These are phyloP conservation scores for Enteromius viviparus DNA, from an alignment of 2,797 vertebrate species.

Conservation along the genomic window DNA sequence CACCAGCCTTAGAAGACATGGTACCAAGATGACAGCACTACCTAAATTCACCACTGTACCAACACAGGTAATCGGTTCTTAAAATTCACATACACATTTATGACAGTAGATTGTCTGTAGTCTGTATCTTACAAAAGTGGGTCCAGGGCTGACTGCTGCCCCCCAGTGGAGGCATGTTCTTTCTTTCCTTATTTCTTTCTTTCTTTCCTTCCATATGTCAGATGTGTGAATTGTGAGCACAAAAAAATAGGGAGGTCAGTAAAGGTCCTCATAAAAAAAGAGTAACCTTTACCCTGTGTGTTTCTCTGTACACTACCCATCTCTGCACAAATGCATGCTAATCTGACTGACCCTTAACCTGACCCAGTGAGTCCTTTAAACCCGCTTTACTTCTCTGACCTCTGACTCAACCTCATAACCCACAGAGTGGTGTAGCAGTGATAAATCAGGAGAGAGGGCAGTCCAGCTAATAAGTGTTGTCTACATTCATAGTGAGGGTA, in stretches of 20 bases:
- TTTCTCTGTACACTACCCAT: slow-evolving; percentile 21
- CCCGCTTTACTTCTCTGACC: slow-evolving; percentile 64
- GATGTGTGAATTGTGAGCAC: not conserved
- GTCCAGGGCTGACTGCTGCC: slow-evolving; percentile 49
- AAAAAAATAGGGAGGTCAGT: slow-evolving; percentile 30
- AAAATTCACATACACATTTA: slow-evolving; percentile 1
- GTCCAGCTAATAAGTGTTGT: slow-evolving; percentile 64
- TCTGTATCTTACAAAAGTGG: slow-evolving; percentile 20
- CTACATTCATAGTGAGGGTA: slow-evolving; percentile 52
- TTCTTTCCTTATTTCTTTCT: slow-evolving; percentile 49
- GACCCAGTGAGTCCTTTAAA: slow-evolving; percentile 47
- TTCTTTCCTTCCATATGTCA: not conserved
- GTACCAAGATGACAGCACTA: not conserved
- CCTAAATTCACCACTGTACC: not conserved
- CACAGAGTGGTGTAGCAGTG: slow-evolving; percentile 59
- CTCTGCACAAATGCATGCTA: slow-evolving; percentile 48
- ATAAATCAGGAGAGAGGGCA: slow-evolving; percentile 60
- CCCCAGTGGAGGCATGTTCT: slow-evolving; percentile 42
- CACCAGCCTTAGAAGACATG: not conserved
- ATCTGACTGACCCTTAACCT: slow-evolving; percentile 36
- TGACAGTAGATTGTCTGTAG: slow-evolving; percentile 36
- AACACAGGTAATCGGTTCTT: not conserved
- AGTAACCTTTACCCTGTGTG: slow-evolving; percentile 46
- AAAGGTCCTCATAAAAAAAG: slow-evolving; percentile 39
- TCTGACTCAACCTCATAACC: slow-evolving; percentile 70